Evolutionary conservation across 2,797 vertebrate genomes (phyloP).

Genomic region (Gobionotothen gibberifrons): DNA sequence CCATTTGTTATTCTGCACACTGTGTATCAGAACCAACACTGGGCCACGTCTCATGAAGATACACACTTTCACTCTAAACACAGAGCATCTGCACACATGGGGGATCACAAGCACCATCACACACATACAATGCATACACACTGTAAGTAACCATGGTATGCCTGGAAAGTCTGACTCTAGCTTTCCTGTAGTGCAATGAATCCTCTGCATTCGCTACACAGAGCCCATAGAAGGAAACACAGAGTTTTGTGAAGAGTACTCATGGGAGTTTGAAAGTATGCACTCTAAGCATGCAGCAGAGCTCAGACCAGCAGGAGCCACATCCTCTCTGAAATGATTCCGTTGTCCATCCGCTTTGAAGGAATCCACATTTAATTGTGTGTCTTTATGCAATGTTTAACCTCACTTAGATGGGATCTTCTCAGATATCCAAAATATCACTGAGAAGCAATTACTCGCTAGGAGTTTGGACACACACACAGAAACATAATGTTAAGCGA

Average conservation of each 20-base stretch:
- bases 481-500: slow-evolving; percentile 51
- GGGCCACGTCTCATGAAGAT: slow-evolving; percentile 34
- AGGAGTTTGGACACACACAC: slow-evolving; percentile 45
- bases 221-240: slow-evolving; percentile 74
- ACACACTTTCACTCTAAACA: slow-evolving; percentile 39
- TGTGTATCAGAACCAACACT: slow-evolving; percentile 45
- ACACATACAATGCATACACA: slow-evolving; percentile 32
- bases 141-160: slow-evolving; percentile 35
- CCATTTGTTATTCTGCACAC: slow-evolving; percentile 65
- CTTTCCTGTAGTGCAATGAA: slow-evolving; percentile 63
- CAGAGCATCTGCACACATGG: slow-evolving; percentile 8
- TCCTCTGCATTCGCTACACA: slow-evolving; percentile 55
- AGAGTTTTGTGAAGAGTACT: slow-evolving; percentile 66
- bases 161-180: slow-evolving; percentile 68
- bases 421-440: slow-evolving; percentile 38
- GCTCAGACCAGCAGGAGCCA: slow-evolving; percentile 72
- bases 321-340: slow-evolving; percentile 59
- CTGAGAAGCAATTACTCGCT: slow-evolving; percentile 38
- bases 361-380: slow-evolving; percentile 66
- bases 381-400: slow-evolving; percentile 11
- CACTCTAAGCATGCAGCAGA: slow-evolving; percentile 64
- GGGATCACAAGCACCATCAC: not conserved
- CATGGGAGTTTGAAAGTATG: slow-evolving; percentile 82
- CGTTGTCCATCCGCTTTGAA: slow-evolving; percentile 59
- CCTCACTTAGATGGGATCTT: slow-evolving; percentile 27